Base-by-base conservation (phyloP, 2,797 vertebrate species). In the Hozukius guyotensis region DNA sequence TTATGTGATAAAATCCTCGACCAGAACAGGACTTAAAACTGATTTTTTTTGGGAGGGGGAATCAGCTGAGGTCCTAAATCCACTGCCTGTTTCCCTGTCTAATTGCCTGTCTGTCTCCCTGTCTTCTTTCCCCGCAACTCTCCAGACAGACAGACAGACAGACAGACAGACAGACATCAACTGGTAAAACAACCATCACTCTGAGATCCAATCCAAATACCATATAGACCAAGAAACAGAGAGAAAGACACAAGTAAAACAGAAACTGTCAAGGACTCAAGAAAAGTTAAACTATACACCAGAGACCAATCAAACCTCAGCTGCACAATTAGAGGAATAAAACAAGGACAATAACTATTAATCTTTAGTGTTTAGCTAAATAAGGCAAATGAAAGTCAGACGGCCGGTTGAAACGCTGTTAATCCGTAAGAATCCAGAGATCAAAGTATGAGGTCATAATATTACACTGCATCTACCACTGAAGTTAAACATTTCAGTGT, bases 371-470 rank as follows among this genome's bases (percentile, higher is more conserved):
- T 85, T 82, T 66, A 36, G 22, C 24, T 62, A 85, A 88, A 83
- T 64, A 18, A 56, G 13, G 64, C 55, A 85, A 88, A 90, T 86
- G 64, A 82, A 83, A 87, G 74, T 65, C 76, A 87, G 82, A 53
- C 75, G 74, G 72, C 57, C 61, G 71, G 34, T 53, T 83, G 69
- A 87, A 76, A 74, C 65, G 32, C 67, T 59, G 52, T 78, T 82
- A 88, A 88, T 87, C 38, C 36, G n/a, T 22, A 11, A 77, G 52
- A 78, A 67, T 74, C 36, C 34, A 22, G 25, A 75, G 72, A 91
- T 88, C 74, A 81, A 86, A 92, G 77, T 72, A 62, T 70, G 73
- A 77, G 49, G 56, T 78, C 81, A 73, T 25, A 59, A 66, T 76
- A 69, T 88, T 82, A 76, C 56, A 63, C 60, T 75, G 22, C 36